Evolutionary conservation across 1,140 invertebrate genomes (phyloP).

Genomic region (Melitaea cinxia): DNA sequence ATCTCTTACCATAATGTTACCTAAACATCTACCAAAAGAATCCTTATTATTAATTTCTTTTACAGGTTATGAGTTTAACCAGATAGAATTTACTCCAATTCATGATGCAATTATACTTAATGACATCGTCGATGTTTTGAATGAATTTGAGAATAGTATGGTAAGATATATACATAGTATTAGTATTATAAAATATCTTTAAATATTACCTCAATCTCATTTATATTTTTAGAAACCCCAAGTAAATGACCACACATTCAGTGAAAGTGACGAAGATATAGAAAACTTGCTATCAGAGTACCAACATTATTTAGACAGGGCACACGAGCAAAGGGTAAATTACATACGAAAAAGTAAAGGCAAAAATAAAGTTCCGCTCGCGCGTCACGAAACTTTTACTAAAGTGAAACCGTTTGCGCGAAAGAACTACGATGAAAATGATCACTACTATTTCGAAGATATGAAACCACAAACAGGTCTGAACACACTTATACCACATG

Average conservation of each 20-base stretch:
- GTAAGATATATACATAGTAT: slow-evolving; percentile 46
- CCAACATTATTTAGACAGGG: slow-evolving; percentile 69
- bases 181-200: not conserved
- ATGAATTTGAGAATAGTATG: slow-evolving; percentile 63
- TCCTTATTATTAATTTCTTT: not conserved
- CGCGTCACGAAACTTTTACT: slow-evolving; percentile 55
- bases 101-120: slow-evolving; percentile 68
- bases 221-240: slow-evolving; percentile 51
- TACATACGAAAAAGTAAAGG: slow-evolving; percentile 58
- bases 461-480: slow-evolving; percentile 6
- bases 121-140: slow-evolving; percentile 68
- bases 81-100: slow-evolving; percentile 51
- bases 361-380: slow-evolving; percentile 69
- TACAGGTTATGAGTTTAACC: slow-evolving; percentile 44
- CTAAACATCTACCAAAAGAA: too few species aligned
- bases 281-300: slow-evolving; percentile 68
- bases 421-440: slow-evolving; percentile 39
- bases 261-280: slow-evolving; percentile 64
- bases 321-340: slow-evolving; percentile 58
- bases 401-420: slow-evolving; percentile 47
- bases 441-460: slow-evolving; percentile 24
- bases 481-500: slow-evolving; percentile 14
- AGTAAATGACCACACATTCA: slow-evolving; percentile 41
- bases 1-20: too few species aligned
- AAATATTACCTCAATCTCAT: not conserved